A percentile compares a stretch with the other conserved stretches of the same genome.
These are phyloP conservation scores for Panulirus ornatus DNA, from an alignment of 1,140 invertebrate species.

Conservation along the genomic window DNA sequence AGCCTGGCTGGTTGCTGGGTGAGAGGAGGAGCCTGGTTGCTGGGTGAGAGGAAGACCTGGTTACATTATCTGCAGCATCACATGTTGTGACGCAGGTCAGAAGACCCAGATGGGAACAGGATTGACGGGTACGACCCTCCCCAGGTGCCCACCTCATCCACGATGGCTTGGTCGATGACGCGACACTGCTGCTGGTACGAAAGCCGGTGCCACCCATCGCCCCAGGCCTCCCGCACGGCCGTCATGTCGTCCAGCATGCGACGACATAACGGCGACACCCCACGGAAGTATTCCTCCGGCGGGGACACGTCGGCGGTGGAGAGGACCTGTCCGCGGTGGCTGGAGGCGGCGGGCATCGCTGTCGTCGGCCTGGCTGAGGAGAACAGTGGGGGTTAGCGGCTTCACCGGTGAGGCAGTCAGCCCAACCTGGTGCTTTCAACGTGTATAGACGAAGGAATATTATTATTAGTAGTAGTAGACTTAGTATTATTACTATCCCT, in stretches of 20 bases:
- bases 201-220: slow-evolving; percentile 84
- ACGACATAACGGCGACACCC: slow-evolving; percentile 72
- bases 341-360: slow-evolving; percentile 35
- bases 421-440: no score
- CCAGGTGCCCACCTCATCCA: slow-evolving; percentile 83
- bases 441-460: no score
- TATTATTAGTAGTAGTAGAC: no score
- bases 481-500: no score
- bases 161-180: slow-evolving; percentile 87
- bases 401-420: no score
- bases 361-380: not conserved
- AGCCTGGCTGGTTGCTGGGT: no score
- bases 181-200: slow-evolving; percentile 85
- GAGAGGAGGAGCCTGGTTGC: no score
- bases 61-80: no score
- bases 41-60: no score
- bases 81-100: no score
- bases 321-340: not conserved
- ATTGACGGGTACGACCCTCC: not conserved
- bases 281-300: slow-evolving; percentile 74
- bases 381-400: no score
- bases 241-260: slow-evolving; percentile 81
- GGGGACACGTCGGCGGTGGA: slow-evolving; percentile 53
- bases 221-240: slow-evolving; percentile 84
- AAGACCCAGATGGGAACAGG: no score